Conservation (phyloP, 2,888 invertebrate genomes). For the Drosophila algonquin region DNA sequence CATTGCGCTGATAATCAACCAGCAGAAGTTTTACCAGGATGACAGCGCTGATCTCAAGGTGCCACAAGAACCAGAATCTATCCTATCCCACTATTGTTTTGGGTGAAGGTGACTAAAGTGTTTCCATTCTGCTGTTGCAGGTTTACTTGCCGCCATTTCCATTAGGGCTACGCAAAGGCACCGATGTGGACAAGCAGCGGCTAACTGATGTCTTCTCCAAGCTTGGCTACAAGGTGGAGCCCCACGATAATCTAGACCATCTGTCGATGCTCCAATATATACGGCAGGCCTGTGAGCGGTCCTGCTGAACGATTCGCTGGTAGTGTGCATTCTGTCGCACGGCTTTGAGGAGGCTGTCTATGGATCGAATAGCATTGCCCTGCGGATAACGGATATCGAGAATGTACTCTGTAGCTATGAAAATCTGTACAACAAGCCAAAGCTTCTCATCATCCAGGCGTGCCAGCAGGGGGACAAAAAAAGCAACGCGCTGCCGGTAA, state of each 20-base stretch:
- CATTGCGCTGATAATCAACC: slow-evolving; percentile 81
- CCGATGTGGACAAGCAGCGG: slow-evolving; percentile 73
- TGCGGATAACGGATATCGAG: slow-evolving; percentile 84
- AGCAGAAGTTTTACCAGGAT: slow-evolving; percentile 73
- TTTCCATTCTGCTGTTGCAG: slow-evolving; percentile 44
- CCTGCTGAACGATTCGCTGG: slow-evolving; percentile 78
- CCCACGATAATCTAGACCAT: slow-evolving; percentile 72
- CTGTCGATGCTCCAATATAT: slow-evolving; percentile 69
- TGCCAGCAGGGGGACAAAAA: slow-evolving; percentile 84
- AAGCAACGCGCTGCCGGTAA: slow-evolving; percentile 42
- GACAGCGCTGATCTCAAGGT: slow-evolving; percentile 67
- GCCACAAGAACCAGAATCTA: not conserved
- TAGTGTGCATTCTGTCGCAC: slow-evolving; percentile 82
- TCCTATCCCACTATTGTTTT: not conserved
- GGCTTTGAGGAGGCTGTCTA: slow-evolving; percentile 84
- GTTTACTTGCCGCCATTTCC: slow-evolving; percentile 56
- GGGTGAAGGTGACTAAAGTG: not conserved
- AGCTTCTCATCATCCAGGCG: slow-evolving; percentile 86
- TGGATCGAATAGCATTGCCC: slow-evolving; percentile 85
- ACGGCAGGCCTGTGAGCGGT: slow-evolving; percentile 69
- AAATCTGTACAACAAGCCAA: slow-evolving; percentile 85
- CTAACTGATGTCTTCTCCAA: slow-evolving; percentile 69
- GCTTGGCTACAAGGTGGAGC: slow-evolving; percentile 76
- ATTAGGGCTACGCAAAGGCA: slow-evolving; percentile 74
- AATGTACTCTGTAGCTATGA: slow-evolving; percentile 83